Evolutionary conservation across 2,888 invertebrate species (phyloP).

Genomic region (Papilio gigon): DNA sequence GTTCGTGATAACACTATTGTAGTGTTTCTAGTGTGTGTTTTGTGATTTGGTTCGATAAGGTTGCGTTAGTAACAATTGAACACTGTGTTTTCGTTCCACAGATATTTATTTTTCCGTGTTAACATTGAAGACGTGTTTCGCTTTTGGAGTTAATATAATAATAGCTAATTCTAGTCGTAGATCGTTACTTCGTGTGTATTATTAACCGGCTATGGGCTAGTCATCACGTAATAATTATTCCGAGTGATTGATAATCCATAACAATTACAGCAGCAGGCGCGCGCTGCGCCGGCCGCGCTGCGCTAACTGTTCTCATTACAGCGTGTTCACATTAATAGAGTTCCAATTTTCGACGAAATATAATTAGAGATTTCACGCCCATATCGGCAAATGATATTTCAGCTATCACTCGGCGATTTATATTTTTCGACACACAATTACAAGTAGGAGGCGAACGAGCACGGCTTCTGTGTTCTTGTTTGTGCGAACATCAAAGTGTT

Average conservation of each 20-base stretch:
- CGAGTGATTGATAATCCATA: slow-evolving; percentile 21
- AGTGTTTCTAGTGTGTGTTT: too few species aligned
- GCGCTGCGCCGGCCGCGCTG: neutral
- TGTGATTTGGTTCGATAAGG: neutral
- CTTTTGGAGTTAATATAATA: neutral
- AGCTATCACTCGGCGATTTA: neutral
- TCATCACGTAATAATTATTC: slow-evolving; percentile 28
- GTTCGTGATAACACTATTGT: too few species aligned
- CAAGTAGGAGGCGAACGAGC: too few species aligned
- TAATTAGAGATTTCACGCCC: slow-evolving; percentile 3
- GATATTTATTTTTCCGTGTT: too few species aligned
- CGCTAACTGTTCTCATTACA: neutral
- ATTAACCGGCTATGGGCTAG: slow-evolving; percentile 7
- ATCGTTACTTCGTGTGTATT: neutral
- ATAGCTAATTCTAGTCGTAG: neutral
- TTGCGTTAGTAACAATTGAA: neutral
- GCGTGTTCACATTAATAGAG: neutral
- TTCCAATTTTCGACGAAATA: neutral
- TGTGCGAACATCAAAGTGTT: too few species aligned
- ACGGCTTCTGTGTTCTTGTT: too few species aligned
- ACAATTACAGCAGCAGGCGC: slow-evolving; percentile 13
- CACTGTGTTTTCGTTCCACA: too few species aligned
- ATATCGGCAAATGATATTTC: neutral
- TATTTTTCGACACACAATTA: neutral
- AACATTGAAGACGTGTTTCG: too few species aligned